phyloP scores from a whole-genome alignment of 2,113 vertebrate species.

The Rissa tridactyla region DNA sequence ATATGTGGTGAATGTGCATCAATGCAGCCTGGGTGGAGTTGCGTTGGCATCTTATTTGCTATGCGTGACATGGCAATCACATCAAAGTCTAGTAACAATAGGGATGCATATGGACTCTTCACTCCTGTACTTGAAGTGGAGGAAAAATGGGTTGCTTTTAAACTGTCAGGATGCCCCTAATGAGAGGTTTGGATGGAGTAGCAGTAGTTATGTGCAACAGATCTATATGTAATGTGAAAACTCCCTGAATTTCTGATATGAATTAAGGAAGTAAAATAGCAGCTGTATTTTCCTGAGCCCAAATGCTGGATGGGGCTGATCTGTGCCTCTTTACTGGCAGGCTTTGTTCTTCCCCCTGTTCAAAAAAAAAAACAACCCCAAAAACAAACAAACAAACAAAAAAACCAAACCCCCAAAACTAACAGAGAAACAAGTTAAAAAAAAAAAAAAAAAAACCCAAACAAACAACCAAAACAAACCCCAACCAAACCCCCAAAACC shows the following conservation, averaged over 20 bases:
- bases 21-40: not conserved
- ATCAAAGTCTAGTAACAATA: not conserved
- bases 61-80: rapidly evolving
- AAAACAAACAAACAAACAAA: no score
- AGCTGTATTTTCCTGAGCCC: not conserved
- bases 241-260: not conserved
- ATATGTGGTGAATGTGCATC: not conserved
- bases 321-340: not conserved
- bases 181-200: not conserved
- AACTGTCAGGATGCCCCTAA: rapidly evolving
- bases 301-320: not conserved
- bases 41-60: not conserved
- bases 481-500: not conserved
- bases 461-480: not conserved
- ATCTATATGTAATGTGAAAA: not conserved
- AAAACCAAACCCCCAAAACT: not conserved
- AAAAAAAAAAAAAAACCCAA: not conserved
- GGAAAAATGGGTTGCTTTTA: not conserved
- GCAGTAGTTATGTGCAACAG: not conserved
- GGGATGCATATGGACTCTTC: rapidly evolving
- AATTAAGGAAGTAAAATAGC: not conserved
- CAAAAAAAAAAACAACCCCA: not conserved
- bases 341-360: not conserved
- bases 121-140: not conserved
- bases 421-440: not conserved